A percentile compares a stretch with the other conserved stretches of the same genome.
Evolutionary conservation across 2,797 vertebrate genomes (phyloP).

Genomic region (Hydrophis major): DNA sequence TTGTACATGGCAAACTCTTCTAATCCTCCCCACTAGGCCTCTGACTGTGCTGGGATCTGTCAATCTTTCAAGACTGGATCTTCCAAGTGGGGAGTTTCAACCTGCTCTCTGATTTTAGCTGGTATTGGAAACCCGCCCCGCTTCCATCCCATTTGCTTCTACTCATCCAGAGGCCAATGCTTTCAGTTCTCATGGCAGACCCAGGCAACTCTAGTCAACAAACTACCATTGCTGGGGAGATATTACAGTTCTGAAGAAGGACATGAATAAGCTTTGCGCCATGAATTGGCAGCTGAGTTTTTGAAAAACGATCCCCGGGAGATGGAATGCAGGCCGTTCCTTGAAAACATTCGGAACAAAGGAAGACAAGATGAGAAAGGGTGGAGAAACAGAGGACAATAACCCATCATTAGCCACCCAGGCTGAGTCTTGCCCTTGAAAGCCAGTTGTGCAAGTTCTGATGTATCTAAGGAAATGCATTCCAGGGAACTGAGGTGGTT

Average conservation of each 20-base stretch:
- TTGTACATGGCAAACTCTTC: background rate
- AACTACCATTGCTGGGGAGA: background rate
- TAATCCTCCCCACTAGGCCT: background rate
- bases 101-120: background rate
- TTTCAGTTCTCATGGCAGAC: background rate
- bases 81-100: no score
- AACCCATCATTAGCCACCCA: background rate
- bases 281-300: background rate
- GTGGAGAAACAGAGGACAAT: background rate
- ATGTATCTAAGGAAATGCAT: background rate
- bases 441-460: background rate
- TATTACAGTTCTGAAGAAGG: background rate
- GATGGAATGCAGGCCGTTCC: background rate
- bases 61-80: background rate
- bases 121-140: no score
- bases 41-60: background rate
- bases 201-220: background rate
- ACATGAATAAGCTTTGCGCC: no score
- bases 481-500: background rate
- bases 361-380: background rate
- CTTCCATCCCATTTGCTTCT: background rate
- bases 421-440: background rate
- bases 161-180: background rate
- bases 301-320: background rate
- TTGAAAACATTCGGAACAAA: background rate